phyloP scores from a whole-genome alignment of 1,140 invertebrate genomes.

The Euwallacea fornicatus region DNA sequence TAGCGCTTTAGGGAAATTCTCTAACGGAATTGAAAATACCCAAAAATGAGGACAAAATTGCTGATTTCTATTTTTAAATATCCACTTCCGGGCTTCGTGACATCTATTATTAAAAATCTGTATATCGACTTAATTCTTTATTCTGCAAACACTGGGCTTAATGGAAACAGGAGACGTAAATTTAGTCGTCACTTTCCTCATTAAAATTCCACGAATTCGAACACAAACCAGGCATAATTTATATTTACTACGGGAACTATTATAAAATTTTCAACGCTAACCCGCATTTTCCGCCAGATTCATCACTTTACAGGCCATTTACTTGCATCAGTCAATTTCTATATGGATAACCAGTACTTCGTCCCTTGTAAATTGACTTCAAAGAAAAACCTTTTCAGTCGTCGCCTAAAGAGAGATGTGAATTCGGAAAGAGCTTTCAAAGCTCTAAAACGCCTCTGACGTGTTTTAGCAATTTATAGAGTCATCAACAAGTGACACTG shows the following conservation, averaged over 20 bases:
- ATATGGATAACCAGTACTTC: background rate
- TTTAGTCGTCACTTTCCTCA: too few relatives aligned
- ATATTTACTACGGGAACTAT: background rate
- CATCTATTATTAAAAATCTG: too few relatives aligned
- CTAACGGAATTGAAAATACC: too few relatives aligned
- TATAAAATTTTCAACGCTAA: background rate
- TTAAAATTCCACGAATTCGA: too few relatives aligned
- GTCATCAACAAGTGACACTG: conserved; percentile 2
- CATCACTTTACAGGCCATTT: conserved; percentile 15
- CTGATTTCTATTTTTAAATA: too few relatives aligned
- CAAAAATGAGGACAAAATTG: too few relatives aligned
- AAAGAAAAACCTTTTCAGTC: conserved; percentile 10
- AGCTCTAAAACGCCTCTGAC: conserved; percentile 1
- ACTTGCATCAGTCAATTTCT: conserved; percentile 11
- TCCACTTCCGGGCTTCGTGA: too few relatives aligned
- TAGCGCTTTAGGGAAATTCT: too few relatives aligned
- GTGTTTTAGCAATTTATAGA: conserved; percentile 8
- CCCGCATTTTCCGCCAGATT: conserved; percentile 13
- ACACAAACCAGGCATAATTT: too few relatives aligned
- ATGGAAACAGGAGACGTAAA: too few relatives aligned
- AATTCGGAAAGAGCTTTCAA: conserved; percentile 5
- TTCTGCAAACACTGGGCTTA: too few relatives aligned
- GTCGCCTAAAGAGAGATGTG: conserved; percentile 6
- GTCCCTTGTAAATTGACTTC: background rate
- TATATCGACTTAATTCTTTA: too few relatives aligned